Evolutionary conservation across 2,797 vertebrate species (phyloP), one percentile per base, ranked within the genome.

Genomic region (Mallotus villosus): DNA sequence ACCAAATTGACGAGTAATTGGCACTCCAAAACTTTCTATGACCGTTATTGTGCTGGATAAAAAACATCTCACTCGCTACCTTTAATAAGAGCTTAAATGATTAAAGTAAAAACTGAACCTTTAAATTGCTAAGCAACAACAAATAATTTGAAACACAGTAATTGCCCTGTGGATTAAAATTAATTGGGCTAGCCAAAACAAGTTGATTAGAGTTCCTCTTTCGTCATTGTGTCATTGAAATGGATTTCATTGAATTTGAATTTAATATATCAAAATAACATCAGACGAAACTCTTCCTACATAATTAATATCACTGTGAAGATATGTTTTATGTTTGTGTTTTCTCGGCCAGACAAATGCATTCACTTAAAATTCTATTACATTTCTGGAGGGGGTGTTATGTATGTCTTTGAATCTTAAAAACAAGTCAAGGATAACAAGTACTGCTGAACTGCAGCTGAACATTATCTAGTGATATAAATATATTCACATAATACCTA

Each of bases 1-100:
- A 11, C 72, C 70, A 51, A 53, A 88, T 87, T 84, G 84, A 83
- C 75, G 72, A 79, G 84, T 90, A 90, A 91, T 91, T 90, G 84
- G 84, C 86, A 78, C 88, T 90, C 73, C 49, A 85, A 73, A 87
- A 59, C 83, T 87, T 75, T 91, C 82, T 85, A 77, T 78, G 25
- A 77, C 81, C 25, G 51, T 19, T 64, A 72, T 71, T 71, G 64
- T 81, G 34, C 60, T 49, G 74, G 22, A 55, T 46, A 11, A 72
- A 69, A 58, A 78, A 70, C 69, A 76, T 73, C 25, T 67, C 63
- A 41, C 53, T 60, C 75, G 58, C 32, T 8, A 17, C 29, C 25
- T 83, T 81, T 41, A 78, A 74, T 74, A 68, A 49, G 29, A 65
- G 21, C 49, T 59, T n/a, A 57, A 25, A 55, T 49, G 19, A 67